phyloP scores from a whole-genome alignment of 1,140 invertebrate species.

The Drosophila orena region DNA sequence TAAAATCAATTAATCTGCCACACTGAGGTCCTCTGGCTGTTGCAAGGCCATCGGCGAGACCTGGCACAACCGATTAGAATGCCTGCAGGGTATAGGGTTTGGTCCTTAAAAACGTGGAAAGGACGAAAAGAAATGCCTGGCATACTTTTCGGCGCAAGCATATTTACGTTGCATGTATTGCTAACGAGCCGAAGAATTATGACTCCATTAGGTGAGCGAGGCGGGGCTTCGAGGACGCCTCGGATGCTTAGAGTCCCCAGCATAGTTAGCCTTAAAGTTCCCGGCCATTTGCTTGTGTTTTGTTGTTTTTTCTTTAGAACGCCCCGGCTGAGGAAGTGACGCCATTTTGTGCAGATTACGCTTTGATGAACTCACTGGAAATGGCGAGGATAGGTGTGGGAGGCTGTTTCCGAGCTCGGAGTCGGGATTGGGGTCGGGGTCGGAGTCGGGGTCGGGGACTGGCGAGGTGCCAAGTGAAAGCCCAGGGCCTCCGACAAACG shows the following conservation, averaged over 20 bases:
- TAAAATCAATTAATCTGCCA: conserved; percentile 35
- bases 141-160: conserved; percentile 68
- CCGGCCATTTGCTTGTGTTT: conserved; percentile 46
- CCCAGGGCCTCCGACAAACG: conserved; percentile 3
- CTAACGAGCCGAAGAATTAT: conserved; percentile 82
- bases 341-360: conserved; percentile 82
- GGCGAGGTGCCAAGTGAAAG: conserved; percentile 5
- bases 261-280: conserved; percentile 80
- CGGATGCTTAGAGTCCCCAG: conserved; percentile 18
- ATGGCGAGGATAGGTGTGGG: conserved; percentile 6
- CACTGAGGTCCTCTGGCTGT: background rate
- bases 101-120: conserved; percentile 57
- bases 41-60: background rate
- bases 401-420: background rate
- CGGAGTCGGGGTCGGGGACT: background rate
- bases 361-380: conserved; percentile 72
- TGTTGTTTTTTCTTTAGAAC: conserved; percentile 5
- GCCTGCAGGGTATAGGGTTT: conserved; percentile 58
- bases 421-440: background rate
- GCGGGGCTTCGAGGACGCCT: conserved; percentile 3
- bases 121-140: conserved; percentile 69
- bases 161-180: conserved; percentile 75
- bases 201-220: conserved; percentile 68
- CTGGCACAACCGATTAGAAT: background rate
- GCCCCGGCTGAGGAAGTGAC: conserved; percentile 60